phyloP scores from a whole-genome alignment of 2,888 invertebrate species.

The Coecobrya sp. region DNA sequence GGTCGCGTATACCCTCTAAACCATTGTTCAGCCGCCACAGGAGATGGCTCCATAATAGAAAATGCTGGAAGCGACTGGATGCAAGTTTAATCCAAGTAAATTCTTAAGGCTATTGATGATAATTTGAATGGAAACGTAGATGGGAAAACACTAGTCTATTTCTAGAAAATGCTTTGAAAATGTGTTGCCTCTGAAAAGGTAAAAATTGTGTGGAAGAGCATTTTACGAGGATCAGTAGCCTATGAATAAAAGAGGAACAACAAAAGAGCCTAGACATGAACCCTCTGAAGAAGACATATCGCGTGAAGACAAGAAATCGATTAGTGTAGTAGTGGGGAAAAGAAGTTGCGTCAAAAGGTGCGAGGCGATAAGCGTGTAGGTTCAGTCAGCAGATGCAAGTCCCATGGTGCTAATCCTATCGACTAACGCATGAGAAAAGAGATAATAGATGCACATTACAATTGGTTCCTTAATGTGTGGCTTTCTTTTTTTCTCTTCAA shows the following conservation, averaged over 20 bases:
- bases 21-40: constrained; percentile 49
- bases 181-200: not conserved
- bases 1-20: not conserved
- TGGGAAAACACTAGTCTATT: not conserved
- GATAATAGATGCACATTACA: constrained; percentile 78
- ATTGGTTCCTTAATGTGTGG: constrained; percentile 48
- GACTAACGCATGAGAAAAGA: constrained; percentile 8
- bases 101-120: not conserved
- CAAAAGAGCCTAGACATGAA: constrained; percentile 15
- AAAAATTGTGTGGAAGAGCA: constrained; percentile 4
- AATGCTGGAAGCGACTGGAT: not conserved
- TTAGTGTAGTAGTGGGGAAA: constrained; percentile 52
- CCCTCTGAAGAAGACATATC: constrained; percentile 43
- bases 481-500: constrained; percentile 9
- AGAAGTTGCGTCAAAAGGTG: constrained; percentile 74
- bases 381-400: constrained; percentile 66
- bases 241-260: constrained; percentile 49
- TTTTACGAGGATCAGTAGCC: constrained; percentile 36
- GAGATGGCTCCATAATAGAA: constrained; percentile 33
- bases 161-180: not conserved
- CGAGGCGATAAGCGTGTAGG: constrained; percentile 41
- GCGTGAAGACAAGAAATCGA: constrained; percentile 75
- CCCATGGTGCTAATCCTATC: constrained; percentile 66
- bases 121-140: constrained; percentile 20
- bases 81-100: constrained; percentile 14